Evolutionary conservation across 2,797 vertebrate genomes (phyloP).

Genomic region (Cuniculus paca): DNA sequence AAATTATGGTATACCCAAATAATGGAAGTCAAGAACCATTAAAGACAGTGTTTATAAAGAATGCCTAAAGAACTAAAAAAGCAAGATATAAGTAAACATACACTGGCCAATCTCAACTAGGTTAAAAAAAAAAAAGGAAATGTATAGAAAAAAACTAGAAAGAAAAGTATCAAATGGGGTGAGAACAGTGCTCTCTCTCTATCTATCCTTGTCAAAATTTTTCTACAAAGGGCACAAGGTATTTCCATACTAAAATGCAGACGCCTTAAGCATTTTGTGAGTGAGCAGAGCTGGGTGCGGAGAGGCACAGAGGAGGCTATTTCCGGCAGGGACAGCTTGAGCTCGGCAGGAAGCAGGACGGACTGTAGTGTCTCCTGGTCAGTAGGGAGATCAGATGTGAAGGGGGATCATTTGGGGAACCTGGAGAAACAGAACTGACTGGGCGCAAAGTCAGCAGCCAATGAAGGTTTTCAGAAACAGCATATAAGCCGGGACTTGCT

Average conservation of each 20-base stretch:
- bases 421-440: neutral
- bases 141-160: conserved; percentile 1
- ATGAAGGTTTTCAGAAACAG: neutral
- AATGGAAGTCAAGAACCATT: conserved; percentile 20
- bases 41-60: conserved; percentile 53
- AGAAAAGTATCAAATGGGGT: neutral
- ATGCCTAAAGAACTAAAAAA: neutral
- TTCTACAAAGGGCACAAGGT: neutral
- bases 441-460: neutral
- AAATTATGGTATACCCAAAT: neutral
- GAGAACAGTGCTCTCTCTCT: neutral
- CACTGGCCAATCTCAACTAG: neutral
- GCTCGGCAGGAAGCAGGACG: conserved; percentile 26
- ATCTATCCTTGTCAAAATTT: neutral
- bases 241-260: conserved; percentile 48
- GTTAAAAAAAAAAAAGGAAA: neutral
- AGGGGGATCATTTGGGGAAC: conserved; percentile 25
- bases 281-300: neutral
- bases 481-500: conserved; percentile 11
- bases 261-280: neutral
- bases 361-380: neutral
- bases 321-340: conserved; percentile 61
- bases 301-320: conserved; percentile 55
- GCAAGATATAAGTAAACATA: neutral
- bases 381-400: neutral